Conservation (phyloP, 1,140 invertebrate genomes). For the Drosophila serrata region DNA sequence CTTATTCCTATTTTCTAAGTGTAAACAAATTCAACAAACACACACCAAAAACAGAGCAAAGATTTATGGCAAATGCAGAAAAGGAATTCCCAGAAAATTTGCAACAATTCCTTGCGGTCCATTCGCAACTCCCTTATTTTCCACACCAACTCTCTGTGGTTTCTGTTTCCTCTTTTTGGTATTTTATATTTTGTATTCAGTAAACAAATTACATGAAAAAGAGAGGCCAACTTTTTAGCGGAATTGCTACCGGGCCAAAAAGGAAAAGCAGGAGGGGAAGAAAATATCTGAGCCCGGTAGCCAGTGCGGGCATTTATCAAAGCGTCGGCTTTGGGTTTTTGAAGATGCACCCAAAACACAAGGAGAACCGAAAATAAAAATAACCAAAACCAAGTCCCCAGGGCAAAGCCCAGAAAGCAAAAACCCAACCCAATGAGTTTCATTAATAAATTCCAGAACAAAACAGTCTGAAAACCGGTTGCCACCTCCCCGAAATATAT, state of each 20-base stretch:
- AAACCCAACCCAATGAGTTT: constrained; percentile 53
- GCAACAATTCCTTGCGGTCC: constrained; percentile 70
- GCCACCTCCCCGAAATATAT: constrained; percentile 26
- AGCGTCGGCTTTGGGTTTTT: constrained; percentile 60
- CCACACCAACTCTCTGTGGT: constrained; percentile 28
- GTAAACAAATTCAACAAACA: constrained; percentile 9
- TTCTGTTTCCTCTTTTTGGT: constrained; percentile 8
- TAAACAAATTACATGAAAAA: constrained; percentile 63
- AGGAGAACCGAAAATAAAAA: too few relatives aligned
- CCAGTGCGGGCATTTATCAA: constrained; percentile 71
- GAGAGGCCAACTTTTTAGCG: constrained; percentile 68
- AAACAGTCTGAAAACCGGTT: constrained; percentile 45
- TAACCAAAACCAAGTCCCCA: constrained; percentile 24
- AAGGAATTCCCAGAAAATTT: constrained; percentile 69
- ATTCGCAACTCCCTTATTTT: constrained; percentile 34
- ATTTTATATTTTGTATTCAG: constrained; percentile 26
- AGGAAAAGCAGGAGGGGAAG: not conserved
- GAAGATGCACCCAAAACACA: constrained; percentile 54
- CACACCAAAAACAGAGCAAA: constrained; percentile 36
- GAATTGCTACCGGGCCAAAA: constrained; percentile 73
- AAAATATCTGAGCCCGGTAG: constrained; percentile 54
- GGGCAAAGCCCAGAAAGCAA: constrained; percentile 42
- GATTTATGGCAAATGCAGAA: constrained; percentile 74
- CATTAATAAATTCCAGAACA: constrained; percentile 65
- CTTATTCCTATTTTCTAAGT: not conserved